Percentiles rank a stretch among this genome's conserved stretches.
Evolutionary conservation across 2,888 invertebrate genomes (phyloP).

Genomic region (Gastrophysa polygoni): DNA sequence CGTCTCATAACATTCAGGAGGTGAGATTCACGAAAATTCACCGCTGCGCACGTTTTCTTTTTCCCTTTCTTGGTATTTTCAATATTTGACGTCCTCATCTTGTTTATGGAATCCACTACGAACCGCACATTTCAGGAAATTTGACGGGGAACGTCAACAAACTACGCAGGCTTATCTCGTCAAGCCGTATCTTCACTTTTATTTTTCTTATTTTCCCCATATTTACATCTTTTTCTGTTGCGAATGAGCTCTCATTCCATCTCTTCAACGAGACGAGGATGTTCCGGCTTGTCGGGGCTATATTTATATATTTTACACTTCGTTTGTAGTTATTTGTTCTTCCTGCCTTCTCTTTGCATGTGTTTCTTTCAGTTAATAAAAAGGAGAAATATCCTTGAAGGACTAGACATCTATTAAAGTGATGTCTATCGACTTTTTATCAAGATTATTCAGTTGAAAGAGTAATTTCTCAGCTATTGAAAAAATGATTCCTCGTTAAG

Average conservation of each 20-base stretch:
- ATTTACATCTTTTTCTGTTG: slow-evolving; percentile 46
- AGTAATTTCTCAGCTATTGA: too few relatives aligned
- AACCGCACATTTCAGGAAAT: slow-evolving; percentile 34
- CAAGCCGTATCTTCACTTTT: slow-evolving; percentile 35
- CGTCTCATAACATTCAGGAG: not conserved
- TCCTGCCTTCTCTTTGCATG: not conserved
- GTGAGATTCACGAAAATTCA: not conserved
- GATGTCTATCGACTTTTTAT: not conserved
- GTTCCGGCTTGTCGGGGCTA: slow-evolving; percentile 5
- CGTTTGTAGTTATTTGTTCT: slow-evolving; percentile 15
- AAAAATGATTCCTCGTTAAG: too few relatives aligned
- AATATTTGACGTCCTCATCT: slow-evolving; percentile 43
- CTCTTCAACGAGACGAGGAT: slow-evolving; percentile 22
- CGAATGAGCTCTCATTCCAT: slow-evolving; percentile 40
- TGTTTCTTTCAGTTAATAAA: not conserved
- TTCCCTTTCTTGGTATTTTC: slow-evolving; percentile 34
- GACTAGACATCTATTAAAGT: not conserved
- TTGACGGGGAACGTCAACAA: slow-evolving; percentile 31
- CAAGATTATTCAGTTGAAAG: too few relatives aligned
- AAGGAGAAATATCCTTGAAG: not conserved
- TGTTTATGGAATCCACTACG: slow-evolving; percentile 32
- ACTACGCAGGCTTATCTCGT: slow-evolving; percentile 33
- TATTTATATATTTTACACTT: slow-evolving; percentile 29
- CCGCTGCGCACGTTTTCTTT: slow-evolving; percentile 15
- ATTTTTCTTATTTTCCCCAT: slow-evolving; percentile 44